Conservation (phyloP, 2,888 invertebrate genomes). For the Ellobium chinense region DNA sequence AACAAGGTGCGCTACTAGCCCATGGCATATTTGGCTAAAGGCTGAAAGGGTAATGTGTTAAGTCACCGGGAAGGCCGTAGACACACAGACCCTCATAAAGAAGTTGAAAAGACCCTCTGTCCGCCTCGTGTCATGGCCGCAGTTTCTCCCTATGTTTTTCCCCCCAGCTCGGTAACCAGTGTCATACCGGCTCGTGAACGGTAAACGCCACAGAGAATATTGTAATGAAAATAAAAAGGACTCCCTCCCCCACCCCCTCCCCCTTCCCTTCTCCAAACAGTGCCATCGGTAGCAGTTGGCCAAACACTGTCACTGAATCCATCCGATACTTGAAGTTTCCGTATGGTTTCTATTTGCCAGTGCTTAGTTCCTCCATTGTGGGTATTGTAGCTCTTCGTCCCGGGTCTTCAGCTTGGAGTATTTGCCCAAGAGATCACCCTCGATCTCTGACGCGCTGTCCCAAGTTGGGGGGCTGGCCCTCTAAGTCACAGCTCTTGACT, state of each 20-base stretch:
- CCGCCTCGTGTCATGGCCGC: neutral
- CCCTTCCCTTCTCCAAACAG: neutral
- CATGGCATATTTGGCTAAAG: neutral
- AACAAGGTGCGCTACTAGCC: no score
- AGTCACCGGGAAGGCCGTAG: neutral
- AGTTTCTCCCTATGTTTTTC: neutral
- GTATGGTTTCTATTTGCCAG: constrained; percentile 18
- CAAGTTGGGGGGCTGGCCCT: neutral
- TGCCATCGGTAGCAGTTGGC: neutral
- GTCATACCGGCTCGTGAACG: neutral
- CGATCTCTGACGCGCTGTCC: neutral
- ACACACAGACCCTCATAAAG: neutral
- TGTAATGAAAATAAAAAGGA: neutral
- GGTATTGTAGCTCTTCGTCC: neutral
- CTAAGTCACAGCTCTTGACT: neutral
- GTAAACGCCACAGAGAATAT: neutral
- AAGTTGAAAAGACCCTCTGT: neutral
- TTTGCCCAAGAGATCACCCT: constrained; percentile 17
- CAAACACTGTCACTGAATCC: neutral
- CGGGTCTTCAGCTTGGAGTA: neutral
- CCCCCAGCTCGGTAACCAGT: neutral
- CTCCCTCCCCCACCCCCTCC: no score
- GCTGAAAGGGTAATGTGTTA: neutral
- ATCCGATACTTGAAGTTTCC: neutral
- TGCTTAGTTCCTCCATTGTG: constrained; percentile 11